Conservation (phyloP, 2,113 vertebrate species). For the Caranx ignobilis region DNA sequence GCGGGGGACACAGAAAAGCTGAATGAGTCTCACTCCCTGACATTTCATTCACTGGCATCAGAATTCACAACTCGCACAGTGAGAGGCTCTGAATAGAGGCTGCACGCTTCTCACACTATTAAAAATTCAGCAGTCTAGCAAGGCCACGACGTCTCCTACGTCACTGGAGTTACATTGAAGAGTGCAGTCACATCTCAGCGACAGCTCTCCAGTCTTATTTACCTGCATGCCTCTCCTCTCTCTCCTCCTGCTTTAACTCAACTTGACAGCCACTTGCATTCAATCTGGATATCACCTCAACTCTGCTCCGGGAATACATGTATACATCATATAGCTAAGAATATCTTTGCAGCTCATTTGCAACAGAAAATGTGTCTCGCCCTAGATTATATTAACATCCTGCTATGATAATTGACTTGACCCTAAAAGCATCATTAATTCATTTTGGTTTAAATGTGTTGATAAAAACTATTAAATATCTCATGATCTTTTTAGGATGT, state of each 20-base stretch:
- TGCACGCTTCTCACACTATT: constrained; percentile 81
- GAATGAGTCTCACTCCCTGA: constrained; percentile 85
- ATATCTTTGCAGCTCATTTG: constrained; percentile 28
- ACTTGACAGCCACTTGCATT: constrained; percentile 65
- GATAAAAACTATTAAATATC: constrained; percentile 4
- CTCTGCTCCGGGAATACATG: constrained; percentile 43
- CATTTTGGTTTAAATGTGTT: constrained; percentile 1
- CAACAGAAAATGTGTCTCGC: constrained; percentile 22
- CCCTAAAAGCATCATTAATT: background rate
- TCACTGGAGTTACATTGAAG: constrained; percentile 84
- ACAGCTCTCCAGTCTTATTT: constrained; percentile 78
- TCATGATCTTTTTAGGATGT: constrained; percentile 9
- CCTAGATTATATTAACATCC: background rate
- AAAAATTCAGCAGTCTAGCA: constrained; percentile 88
- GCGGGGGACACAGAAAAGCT: constrained; percentile 71
- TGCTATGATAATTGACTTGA: background rate
- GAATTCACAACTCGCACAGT: constrained; percentile 83
- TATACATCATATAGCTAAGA: constrained; percentile 40
- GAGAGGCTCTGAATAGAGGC: constrained; percentile 78
- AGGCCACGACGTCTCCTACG: constrained; percentile 83
- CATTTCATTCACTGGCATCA: constrained; percentile 87
- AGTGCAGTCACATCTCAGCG: constrained; percentile 83
- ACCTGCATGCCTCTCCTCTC: constrained; percentile 65
- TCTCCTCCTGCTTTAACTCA: constrained; percentile 58
- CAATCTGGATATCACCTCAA: constrained; percentile 47